Conservation (phyloP, 2,113 vertebrate genomes). For the Aythya baeri region DNA sequence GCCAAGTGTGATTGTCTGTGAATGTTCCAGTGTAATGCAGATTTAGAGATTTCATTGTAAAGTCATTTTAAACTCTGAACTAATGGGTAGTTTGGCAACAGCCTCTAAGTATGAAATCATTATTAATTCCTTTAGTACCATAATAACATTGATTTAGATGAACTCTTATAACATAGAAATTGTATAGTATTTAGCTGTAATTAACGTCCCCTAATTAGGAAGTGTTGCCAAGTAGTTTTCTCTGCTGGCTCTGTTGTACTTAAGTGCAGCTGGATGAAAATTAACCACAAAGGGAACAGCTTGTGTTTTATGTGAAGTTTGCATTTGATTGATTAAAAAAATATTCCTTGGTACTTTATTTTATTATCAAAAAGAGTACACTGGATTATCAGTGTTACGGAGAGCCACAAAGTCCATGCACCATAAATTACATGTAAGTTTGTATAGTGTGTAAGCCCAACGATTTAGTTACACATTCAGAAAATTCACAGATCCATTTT, state of each 20-base stretch:
- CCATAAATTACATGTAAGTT: neutral
- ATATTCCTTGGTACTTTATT: constrained; percentile 72
- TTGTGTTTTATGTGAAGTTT: constrained; percentile 80
- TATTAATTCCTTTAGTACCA: constrained; percentile 78
- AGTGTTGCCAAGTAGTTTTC: constrained; percentile 79
- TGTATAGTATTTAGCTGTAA: constrained; percentile 80
- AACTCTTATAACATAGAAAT: constrained; percentile 77
- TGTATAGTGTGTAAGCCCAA: neutral
- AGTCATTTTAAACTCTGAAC: constrained; percentile 66
- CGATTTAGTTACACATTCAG: neutral
- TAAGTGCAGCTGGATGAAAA: constrained; percentile 81
- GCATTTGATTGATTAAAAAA: constrained; percentile 78
- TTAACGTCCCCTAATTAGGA: constrained; percentile 81
- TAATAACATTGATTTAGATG: constrained; percentile 82
- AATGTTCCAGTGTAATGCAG: neutral
- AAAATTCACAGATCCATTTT: constrained; percentile 45
- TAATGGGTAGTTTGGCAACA: constrained; percentile 76
- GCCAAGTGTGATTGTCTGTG: neutral
- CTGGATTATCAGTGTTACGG: constrained; percentile 55
- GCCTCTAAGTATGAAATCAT: constrained; percentile 72
- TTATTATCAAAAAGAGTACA: constrained; percentile 64
- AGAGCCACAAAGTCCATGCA: constrained; percentile 41
- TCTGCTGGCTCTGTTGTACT: constrained; percentile 78
- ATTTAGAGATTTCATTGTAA: constrained; percentile 44
- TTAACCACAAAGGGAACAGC: constrained; percentile 82